Evolutionary conservation across 1,140 invertebrate species (phyloP).

Genomic region (Ganaspis sp.): DNA sequence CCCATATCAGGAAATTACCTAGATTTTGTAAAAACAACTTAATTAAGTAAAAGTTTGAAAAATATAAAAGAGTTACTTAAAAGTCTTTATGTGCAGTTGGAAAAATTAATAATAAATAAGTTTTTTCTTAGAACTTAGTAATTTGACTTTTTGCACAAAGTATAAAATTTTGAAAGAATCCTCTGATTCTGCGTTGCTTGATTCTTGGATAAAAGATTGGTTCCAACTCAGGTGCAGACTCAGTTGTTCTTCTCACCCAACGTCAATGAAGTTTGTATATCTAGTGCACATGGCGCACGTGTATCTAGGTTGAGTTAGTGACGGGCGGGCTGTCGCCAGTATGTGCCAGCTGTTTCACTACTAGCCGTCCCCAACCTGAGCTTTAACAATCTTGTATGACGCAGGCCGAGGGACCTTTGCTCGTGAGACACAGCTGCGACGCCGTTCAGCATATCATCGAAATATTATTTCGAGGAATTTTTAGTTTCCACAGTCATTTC

Average conservation of each 20-base stretch:
- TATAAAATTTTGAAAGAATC: neutral
- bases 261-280: constrained; percentile 75
- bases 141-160: too few relatives aligned
- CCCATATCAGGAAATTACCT: too few relatives aligned
- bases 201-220: constrained; percentile 3
- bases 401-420: constrained; percentile 61
- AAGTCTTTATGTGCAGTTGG: too few relatives aligned
- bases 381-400: constrained; percentile 74
- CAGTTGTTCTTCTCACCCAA: constrained; percentile 65
- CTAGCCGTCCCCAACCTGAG: constrained; percentile 63
- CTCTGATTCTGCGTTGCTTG: neutral
- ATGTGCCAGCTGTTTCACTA: constrained; percentile 74
- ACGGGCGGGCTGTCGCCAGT: constrained; percentile 73
- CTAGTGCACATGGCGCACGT: constrained; percentile 73
- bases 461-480: constrained; percentile 73
- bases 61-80: too few relatives aligned
- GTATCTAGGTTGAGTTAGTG: constrained; percentile 74
- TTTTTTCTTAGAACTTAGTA: too few relatives aligned
- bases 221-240: constrained; percentile 36
- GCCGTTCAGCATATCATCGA: constrained; percentile 73
- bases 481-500: constrained; percentile 52
- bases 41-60: too few relatives aligned
- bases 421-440: constrained; percentile 70
- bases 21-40: too few relatives aligned
- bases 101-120: too few relatives aligned